phyloP scores from a whole-genome alignment of 2,888 invertebrate genomes.

The Drosophila infuscata region DNA sequence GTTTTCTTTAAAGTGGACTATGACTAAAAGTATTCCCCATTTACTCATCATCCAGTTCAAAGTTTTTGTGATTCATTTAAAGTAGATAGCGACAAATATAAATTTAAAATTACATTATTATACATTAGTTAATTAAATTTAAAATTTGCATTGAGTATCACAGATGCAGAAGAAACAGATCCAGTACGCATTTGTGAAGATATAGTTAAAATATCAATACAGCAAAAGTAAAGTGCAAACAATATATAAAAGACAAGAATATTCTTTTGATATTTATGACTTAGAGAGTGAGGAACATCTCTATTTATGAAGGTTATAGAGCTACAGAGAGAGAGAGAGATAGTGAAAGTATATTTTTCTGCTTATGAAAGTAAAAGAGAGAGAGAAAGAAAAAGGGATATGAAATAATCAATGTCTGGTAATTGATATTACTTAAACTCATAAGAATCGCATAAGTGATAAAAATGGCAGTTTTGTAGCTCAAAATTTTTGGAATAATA shows the following conservation, averaged over 20 bases:
- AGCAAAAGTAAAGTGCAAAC: not conserved
- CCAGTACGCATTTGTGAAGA: not conserved
- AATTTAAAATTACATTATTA: constrained; percentile 2
- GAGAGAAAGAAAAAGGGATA: not conserved
- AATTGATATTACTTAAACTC: not conserved
- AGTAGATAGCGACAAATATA: constrained; percentile 5
- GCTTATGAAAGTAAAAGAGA: not conserved
- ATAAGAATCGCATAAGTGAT: not conserved
- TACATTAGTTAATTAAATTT: not conserved
- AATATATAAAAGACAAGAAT: not conserved
- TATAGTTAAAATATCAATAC: not conserved
- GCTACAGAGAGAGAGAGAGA: not conserved
- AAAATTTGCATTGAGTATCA: not conserved
- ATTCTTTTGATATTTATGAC: not conserved
- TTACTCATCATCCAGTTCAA: constrained; percentile 6
- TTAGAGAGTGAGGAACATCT: not conserved
- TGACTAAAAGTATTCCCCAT: not conserved
- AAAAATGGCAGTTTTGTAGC: not conserved
- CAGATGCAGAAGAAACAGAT: not conserved
- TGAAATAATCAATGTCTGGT: not conserved
- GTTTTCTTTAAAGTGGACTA: constrained; percentile 25
- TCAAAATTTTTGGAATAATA: not conserved
- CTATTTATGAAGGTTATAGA: not conserved
- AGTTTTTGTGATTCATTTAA: constrained; percentile 22
- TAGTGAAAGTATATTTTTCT: not conserved